phyloP scores from a whole-genome alignment of 35 echinoderm and acorn worm species.

The Patiria miniata region DNA sequence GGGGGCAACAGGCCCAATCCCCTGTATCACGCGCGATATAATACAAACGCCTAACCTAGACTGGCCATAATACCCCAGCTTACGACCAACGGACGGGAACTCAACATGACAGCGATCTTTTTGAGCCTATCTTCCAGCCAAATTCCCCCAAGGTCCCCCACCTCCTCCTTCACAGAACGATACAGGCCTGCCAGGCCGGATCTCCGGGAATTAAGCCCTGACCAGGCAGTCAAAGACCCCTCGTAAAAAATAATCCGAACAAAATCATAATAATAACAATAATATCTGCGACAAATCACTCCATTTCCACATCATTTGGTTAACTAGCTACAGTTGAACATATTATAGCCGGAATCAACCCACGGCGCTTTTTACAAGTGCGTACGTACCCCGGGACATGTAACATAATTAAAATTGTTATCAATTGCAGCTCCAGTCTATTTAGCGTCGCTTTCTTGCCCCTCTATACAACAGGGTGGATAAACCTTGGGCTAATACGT shows the following conservation, averaged over 20 bases:
- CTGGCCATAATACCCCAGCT: no score
- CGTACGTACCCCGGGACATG: slow-evolving; percentile 2
- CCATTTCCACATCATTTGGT: slow-evolving; percentile 33
- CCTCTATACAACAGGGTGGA: background rate
- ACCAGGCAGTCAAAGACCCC: slow-evolving; percentile 11
- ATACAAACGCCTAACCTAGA: no score
- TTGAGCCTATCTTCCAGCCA: background rate
- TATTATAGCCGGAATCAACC: background rate
- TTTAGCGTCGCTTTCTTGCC: background rate
- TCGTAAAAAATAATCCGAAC: background rate
- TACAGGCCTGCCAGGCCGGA: no score
- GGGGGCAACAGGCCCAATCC: no score
- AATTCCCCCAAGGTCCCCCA: no score
- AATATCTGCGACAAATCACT: background rate
- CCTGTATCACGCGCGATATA: no score
- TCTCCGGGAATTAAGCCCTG: background rate
- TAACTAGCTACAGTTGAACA: slow-evolving; percentile 23
- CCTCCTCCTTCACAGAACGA: no score
- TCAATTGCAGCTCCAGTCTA: background rate
- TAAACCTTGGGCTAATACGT: background rate
- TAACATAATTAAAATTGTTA: slow-evolving; percentile 28
- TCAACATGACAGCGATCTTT: slow-evolving; percentile 8
- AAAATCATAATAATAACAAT: background rate
- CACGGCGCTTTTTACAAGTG: background rate
- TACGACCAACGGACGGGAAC: no score